Conservation (phyloP, 1,140 invertebrate genomes). For the Chelonus insularis region DNA sequence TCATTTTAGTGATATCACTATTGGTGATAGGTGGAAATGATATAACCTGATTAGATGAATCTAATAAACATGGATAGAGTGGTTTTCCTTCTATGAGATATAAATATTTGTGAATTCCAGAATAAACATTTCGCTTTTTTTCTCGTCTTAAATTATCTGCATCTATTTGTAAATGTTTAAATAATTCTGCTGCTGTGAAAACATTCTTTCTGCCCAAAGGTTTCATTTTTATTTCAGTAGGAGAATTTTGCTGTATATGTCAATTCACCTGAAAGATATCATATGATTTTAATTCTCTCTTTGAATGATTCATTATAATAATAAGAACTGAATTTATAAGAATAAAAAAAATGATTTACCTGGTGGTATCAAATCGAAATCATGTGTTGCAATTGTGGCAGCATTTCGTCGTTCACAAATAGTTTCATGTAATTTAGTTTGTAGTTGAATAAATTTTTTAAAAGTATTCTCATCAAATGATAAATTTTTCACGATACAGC, state of each 20-base stretch:
- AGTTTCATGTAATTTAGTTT: conserved; percentile 79
- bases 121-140: conserved; percentile 78
- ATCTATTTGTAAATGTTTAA: conserved; percentile 70
- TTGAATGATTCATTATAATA: too few relatives aligned
- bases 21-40: conserved; percentile 86
- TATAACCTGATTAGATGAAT: conserved; percentile 67
- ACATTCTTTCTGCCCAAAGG: conserved; percentile 67
- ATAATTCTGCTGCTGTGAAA: conserved; percentile 68
- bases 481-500: conserved; percentile 71
- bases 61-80: conserved; percentile 71
- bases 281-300: neutral
- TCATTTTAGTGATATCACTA: conserved; percentile 76
- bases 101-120: conserved; percentile 81
- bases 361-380: conserved; percentile 66
- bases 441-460: conserved; percentile 79
- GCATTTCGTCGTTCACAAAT: conserved; percentile 76
- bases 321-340: conserved; percentile 13
- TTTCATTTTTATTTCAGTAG: conserved; percentile 65
- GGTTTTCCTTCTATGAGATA: conserved; percentile 76
- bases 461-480: conserved; percentile 68
- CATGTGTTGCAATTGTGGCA: conserved; percentile 83
- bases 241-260: conserved; percentile 68
- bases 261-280: conserved; percentile 60
- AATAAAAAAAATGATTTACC: conserved; percentile 44
- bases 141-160: conserved; percentile 75